Evolutionary conservation across 2,113 vertebrate species (phyloP), one percentile per base, ranked within the genome.

Genomic region (Struthidea cinerea): DNA sequence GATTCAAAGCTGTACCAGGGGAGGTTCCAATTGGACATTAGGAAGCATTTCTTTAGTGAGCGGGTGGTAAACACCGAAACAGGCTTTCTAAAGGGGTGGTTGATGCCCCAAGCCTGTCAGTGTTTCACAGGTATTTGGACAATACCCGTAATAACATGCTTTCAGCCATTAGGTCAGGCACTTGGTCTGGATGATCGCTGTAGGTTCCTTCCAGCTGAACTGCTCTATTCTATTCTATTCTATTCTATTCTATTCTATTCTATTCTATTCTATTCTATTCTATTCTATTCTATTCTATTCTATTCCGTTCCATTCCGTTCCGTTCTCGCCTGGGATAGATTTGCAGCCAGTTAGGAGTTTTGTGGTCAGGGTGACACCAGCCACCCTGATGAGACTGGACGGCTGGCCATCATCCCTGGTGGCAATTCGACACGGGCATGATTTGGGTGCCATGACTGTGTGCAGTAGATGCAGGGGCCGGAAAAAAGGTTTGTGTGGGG

Each of bases 401-500:
- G 6, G 9, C 24, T 49, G 81, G 50, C 39, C 33, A 13, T 13
- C 73, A 52, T 13, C 9, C 13, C 26, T 1, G 6, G 42, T 5
- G 21, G 26, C 28, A 44, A 16, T 1, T 6, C 3, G 2, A 32
- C 26, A 13, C 1, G 39, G 64, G 18, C 52, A 18, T 3, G 17
- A 22, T 39, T 39, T 32, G 37, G 32, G 41, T 32, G 26, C 59
- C 9, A 1, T 13, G 64, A 13, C 35, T 8, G 4, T 3, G 4
- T 0, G 1, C n/a, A 35, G 41, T 1, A 41, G 41, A 15, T n/a
- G 19, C 1, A 4, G 37, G 32, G 21, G 24, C 19, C 8, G 7
- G 32, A 37, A 23, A 39, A 39, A 69, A 65, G 13, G 8, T 68
- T 46, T 26, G 9, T 0, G 3, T 22, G 41, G 13, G n/a, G 15